Conservation (phyloP, 2,888 invertebrate genomes). For the Stenodema calcarata region DNA sequence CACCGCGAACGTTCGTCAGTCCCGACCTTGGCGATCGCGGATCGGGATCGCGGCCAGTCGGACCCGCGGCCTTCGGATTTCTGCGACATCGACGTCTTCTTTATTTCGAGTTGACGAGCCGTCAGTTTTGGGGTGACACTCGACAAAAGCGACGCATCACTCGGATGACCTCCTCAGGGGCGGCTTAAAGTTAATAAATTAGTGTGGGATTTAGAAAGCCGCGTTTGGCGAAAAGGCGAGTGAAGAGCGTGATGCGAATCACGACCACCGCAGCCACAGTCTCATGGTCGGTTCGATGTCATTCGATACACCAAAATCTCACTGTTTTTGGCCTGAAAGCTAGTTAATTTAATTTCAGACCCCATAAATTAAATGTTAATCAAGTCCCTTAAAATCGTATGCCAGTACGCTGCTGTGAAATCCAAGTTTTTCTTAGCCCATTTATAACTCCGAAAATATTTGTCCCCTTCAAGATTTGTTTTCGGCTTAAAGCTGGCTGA, state of each 20-base stretch:
- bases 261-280: neutral
- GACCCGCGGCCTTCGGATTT: neutral
- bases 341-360: too few species aligned
- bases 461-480: too few species aligned
- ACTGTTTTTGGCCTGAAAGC: too few species aligned
- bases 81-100: neutral
- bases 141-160: neutral
- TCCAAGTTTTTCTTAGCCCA: too few species aligned
- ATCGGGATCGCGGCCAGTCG: neutral
- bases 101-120: neutral
- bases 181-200: neutral
- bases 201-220: slow-evolving; percentile 8
- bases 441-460: too few species aligned
- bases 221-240: neutral
- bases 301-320: neutral
- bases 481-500: too few species aligned
- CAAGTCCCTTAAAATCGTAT: too few species aligned
- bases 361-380: too few species aligned
- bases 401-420: too few species aligned
- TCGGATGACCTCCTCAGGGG: neutral
- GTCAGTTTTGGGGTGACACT: too few species aligned
- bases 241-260: neutral
- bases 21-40: neutral
- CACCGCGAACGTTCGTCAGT: neutral
- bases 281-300: neutral